Evolutionary conservation across 2,888 invertebrate genomes (phyloP).

Genomic region (Chalcis sispes): DNA sequence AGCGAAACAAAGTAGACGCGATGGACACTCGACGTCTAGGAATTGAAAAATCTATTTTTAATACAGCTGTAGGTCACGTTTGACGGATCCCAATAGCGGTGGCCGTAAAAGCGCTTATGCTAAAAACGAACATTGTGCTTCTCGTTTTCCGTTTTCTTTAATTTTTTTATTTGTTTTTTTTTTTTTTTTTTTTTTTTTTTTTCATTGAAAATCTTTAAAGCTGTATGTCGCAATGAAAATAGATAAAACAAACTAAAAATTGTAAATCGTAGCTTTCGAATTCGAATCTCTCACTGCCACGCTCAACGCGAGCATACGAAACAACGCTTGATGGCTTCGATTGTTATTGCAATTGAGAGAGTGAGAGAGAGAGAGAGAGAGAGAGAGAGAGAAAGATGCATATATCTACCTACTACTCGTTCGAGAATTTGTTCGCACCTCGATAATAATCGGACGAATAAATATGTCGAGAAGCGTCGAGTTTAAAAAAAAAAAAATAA

Average conservation of each 20-base stretch:
- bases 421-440: not conserved
- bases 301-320: not conserved
- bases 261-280: slow-evolving; percentile 5
- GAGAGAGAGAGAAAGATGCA: slow-evolving; percentile 4
- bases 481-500: not conserved
- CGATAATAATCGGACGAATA: not conserved
- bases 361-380: not conserved
- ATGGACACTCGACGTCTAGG: slow-evolving; percentile 6
- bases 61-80: slow-evolving; percentile 25
- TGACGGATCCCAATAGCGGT: not conserved
- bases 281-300: slow-evolving; percentile 47
- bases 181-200: no score
- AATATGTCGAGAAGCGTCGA: no score
- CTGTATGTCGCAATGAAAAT: no score
- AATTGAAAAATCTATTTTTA: slow-evolving; percentile 49
- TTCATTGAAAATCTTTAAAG: not conserved
- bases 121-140: not conserved
- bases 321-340: slow-evolving; percentile 9
- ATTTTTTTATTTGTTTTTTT: no score
- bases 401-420: not conserved
- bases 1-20: not conserved
- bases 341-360: not conserved
- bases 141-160: not conserved
- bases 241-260: not conserved
- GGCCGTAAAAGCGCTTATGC: not conserved